Conservation (phyloP, 2,888 invertebrate species). For the Phasia obesa region DNA sequence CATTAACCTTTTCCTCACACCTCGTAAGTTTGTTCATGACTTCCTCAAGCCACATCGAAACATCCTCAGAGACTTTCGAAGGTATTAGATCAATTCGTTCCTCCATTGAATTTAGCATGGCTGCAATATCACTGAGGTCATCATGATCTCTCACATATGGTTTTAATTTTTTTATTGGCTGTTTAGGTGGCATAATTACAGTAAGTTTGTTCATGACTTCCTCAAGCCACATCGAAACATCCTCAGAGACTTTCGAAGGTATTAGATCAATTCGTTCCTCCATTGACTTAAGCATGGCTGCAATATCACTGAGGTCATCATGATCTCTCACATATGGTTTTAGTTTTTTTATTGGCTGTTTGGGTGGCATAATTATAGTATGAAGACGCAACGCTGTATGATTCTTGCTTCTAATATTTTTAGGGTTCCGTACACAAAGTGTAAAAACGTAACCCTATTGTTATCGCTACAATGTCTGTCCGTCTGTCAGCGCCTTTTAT, state of each 20-base stretch:
- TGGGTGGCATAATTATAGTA: too few relatives aligned
- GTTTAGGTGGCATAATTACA: too few relatives aligned
- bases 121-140: background rate
- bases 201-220: background rate
- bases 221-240: background rate
- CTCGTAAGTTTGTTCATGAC: background rate
- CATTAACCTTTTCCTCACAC: background rate
- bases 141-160: too few relatives aligned
- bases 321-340: too few relatives aligned
- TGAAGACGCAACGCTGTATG: too few relatives aligned
- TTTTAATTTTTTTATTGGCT: too few relatives aligned
- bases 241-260: constrained; percentile 15
- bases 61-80: constrained; percentile 12
- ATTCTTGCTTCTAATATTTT: too few relatives aligned
- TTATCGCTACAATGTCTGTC: too few relatives aligned
- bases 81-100: constrained; percentile 8
- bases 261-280: constrained; percentile 6
- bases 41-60: background rate
- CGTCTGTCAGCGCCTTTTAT: too few relatives aligned
- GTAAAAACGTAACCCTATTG: too few relatives aligned
- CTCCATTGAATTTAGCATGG: constrained; percentile 7
- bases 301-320: constrained; percentile 3
- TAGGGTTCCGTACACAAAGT: too few relatives aligned
- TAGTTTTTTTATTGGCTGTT: too few relatives aligned
- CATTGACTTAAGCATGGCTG: background rate